Conservation (phyloP, 2,113 vertebrate species). For the Triplophysa siluroides region DNA sequence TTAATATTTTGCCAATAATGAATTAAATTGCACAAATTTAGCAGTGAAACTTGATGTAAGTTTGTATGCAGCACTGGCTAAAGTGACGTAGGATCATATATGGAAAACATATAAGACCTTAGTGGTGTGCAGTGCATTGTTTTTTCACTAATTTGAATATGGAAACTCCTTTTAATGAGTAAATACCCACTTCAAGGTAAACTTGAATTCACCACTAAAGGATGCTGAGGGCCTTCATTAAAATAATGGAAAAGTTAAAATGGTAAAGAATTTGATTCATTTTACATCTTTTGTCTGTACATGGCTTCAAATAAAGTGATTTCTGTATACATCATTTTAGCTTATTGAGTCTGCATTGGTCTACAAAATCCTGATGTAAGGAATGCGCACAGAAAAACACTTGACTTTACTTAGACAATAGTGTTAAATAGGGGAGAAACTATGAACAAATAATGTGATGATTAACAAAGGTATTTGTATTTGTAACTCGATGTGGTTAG, state of each 20-base stretch:
- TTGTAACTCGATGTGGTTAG: too few relatives aligned
- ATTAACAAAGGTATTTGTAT: too few relatives aligned
- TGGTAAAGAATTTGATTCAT: not conserved
- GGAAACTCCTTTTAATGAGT: not conserved
- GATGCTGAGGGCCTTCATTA: not conserved
- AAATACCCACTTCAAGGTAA: too few relatives aligned
- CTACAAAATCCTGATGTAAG: not conserved
- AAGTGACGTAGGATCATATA: not conserved
- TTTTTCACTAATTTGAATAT: not conserved
- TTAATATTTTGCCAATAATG: conserved; percentile 50
- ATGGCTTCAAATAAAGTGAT: conserved; percentile 42
- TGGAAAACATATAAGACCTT: not conserved
- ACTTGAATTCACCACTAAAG: conserved; percentile 19
- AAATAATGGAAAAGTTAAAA: not conserved
- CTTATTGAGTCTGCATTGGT: not conserved
- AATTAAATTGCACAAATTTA: conserved; percentile 54
- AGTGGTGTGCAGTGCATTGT: not conserved
- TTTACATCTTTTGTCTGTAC: conserved; percentile 1
- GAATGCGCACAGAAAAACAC: too few relatives aligned
- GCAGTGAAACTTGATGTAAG: conserved; percentile 65
- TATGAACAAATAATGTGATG: too few relatives aligned
- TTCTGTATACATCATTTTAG: not conserved
- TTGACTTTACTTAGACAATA: too few relatives aligned
- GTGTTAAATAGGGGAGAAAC: too few relatives aligned
- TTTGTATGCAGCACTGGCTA: conserved; percentile 48